Evolutionary conservation across 1,140 invertebrate species (phyloP), one percentile per base, ranked within the genome.

Genomic region (Lasaia peninsularis): DNA sequence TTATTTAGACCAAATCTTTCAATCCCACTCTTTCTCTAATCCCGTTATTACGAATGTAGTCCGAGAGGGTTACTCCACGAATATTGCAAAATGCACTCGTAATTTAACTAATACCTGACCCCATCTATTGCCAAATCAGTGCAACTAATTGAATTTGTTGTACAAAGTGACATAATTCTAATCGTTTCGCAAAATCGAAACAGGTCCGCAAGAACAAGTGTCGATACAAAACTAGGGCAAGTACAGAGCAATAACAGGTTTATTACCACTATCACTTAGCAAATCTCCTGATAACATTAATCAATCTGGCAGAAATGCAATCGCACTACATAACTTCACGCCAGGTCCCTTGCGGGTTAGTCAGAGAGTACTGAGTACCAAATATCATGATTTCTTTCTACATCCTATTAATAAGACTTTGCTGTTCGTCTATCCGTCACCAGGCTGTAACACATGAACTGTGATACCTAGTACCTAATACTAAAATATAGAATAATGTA

Each of bases 181-280:
- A 40, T 40, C 14, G 37, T 40, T 40, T 40, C 37, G 37, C 37
- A 40, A 40, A 40, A 16, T 16, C 37, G 37, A 18, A 40, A 40
- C 37, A 18, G 10, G 37, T 40, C 37, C 14, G 37, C 12, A 9
- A 14, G 34, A 11, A 40, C 37, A 40, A 40, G 37, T 40, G 37
- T 40, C 37, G 18, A n/a, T n/a, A 40, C 14, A 9, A 40, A 40
- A 40, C 37, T 14, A 40, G 37, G 37, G 14, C 37, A 40, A 40
- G 37, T 40, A 16, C 37, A 35, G 34, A 18, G 37, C 37, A 40
- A 40, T 40, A 40, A 16, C 37, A 18, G 37, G 37, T 34, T 34
- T n/a, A 7, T 1, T 34, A 34, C 33, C 33, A 34, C 33, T 34
- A 34, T 34, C 33, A 34, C 33, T 34, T n/a, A 34, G 33, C 33